phyloP scores from a whole-genome alignment of 2,797 vertebrate species.

The Hydrophis major region DNA sequence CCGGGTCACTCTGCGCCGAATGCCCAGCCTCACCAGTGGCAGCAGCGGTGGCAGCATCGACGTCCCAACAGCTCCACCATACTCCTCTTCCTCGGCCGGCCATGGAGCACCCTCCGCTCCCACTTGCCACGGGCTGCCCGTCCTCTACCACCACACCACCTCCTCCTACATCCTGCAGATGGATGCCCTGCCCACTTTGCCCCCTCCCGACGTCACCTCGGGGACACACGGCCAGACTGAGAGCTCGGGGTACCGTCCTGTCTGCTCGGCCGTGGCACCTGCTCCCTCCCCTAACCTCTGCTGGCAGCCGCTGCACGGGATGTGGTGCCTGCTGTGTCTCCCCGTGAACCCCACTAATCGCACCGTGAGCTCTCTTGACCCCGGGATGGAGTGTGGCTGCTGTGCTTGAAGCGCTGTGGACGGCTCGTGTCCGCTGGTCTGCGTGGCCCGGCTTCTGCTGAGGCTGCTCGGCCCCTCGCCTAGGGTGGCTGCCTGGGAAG shows the following conservation, averaged over 20 bases:
- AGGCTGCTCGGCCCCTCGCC: background rate
- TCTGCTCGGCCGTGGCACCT: background rate
- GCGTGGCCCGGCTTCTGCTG: background rate
- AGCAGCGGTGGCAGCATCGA: constrained; percentile 66
- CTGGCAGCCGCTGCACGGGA: background rate
- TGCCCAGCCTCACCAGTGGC: constrained; percentile 86
- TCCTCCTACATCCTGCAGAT: constrained; percentile 88
- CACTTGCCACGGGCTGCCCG: constrained; percentile 75
- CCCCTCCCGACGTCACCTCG: constrained; percentile 82
- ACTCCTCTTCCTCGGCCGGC: constrained; percentile 73
- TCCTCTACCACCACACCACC: constrained; percentile 83
- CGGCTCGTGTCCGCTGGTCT: accelerated
- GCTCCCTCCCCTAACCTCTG: background rate
- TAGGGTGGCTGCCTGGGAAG: background rate
- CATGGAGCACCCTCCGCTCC: constrained; percentile 60
- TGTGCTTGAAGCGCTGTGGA: background rate
- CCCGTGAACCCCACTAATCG: background rate
- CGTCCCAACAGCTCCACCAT: constrained; percentile 62
- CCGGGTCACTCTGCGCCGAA: constrained; percentile 78
- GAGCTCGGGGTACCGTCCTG: constrained; percentile 84
- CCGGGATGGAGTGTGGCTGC: background rate
- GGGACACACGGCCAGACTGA: constrained; percentile 71
- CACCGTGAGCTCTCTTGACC: background rate
- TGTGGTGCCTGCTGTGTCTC: background rate
- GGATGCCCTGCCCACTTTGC: constrained; percentile 87